phyloP scores from a whole-genome alignment of 92 coral and sea anemone genomes.

The Scolanthus callimorphus region DNA sequence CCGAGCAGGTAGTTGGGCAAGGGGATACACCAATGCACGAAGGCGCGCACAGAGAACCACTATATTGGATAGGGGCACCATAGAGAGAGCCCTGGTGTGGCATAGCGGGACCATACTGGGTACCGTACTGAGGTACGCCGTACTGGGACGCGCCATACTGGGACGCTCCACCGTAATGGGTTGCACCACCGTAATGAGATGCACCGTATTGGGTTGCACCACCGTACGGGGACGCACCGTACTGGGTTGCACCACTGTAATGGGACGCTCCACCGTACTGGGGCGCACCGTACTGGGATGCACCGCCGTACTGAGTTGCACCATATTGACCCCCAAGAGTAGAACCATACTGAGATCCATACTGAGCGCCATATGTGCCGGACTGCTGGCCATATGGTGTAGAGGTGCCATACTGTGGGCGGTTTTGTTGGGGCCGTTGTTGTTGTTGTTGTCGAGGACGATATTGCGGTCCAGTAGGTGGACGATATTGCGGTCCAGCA shows the following conservation, averaged over 20 bases:
- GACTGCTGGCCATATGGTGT: no score
- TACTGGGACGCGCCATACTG: neutral
- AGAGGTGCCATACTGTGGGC: no score
- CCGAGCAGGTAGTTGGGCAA: constrained; percentile 44
- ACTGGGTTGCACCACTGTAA: neutral
- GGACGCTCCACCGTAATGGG: neutral
- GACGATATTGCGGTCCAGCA: no score
- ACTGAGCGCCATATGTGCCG: no score
- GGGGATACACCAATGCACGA: constrained; percentile 27
- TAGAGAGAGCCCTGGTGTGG: constrained; percentile 16
- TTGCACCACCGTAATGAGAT: constrained; percentile 12
- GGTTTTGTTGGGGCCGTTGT: neutral
- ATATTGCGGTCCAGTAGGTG: no score
- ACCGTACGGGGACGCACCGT: constrained; percentile 16
- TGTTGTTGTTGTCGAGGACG: no score
- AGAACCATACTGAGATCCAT: no score
- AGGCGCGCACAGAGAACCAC: constrained; percentile 31
- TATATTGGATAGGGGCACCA: constrained; percentile 28
- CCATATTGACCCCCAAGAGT: no score
- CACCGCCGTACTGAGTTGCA: constrained; percentile 11
- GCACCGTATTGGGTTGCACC: constrained; percentile 19
- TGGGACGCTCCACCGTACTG: neutral
- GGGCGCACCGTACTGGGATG: constrained; percentile 8
- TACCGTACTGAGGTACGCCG: constrained; percentile 11
- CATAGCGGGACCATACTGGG: constrained; percentile 5